Percentiles rank a stretch among this genome's conserved stretches.
Conservation (phyloP, 2,113 vertebrate species). For the Corythornis vintsioides region DNA sequence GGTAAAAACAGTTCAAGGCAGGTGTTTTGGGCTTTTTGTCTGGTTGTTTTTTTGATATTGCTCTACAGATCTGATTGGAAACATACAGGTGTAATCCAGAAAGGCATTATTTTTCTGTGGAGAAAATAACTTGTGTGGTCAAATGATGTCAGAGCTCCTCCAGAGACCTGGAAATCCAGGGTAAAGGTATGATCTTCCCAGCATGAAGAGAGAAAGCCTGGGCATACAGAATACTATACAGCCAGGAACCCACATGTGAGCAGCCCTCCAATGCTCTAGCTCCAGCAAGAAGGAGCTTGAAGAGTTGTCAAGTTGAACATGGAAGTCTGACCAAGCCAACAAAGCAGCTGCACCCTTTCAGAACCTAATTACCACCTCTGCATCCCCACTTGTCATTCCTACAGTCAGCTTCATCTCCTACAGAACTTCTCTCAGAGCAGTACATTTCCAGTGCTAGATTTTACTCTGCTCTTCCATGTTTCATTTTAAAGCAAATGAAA, state of each 20-base stretch:
- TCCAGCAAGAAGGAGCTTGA: not conserved
- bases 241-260: not conserved
- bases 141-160: not conserved
- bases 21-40: not conserved
- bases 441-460: not conserved
- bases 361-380: not conserved
- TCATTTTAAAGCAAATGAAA: not conserved
- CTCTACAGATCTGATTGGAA: not conserved
- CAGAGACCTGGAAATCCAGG: not conserved
- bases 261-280: not conserved
- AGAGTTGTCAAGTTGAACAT: not conserved
- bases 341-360: not conserved
- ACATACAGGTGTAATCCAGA: not conserved
- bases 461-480: not conserved
- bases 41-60: not conserved
- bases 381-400: not conserved
- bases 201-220: not conserved
- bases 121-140: not conserved
- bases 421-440: fast-evolving
- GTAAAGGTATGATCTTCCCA: not conserved
- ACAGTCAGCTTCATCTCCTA: not conserved
- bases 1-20: not conserved
- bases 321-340: not conserved
- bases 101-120: not conserved
- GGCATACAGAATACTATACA: not conserved